phyloP scores from a whole-genome alignment of 2,888 invertebrate species.

The Lithophane socia region DNA sequence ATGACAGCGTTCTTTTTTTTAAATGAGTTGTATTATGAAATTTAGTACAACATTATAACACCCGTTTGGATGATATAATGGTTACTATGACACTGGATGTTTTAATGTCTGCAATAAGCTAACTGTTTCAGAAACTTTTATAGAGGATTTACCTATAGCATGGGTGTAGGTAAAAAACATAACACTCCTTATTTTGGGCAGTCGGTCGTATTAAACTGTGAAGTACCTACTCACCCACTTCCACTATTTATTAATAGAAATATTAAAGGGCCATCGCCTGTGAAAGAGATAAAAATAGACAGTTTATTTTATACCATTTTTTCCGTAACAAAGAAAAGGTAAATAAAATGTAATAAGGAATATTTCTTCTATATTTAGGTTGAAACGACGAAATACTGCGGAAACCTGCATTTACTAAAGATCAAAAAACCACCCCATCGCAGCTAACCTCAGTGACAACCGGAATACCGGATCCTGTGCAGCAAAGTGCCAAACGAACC shows the following conservation, averaged over 20 bases:
- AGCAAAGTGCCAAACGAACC: conserved; percentile 21
- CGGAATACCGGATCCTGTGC: conserved; percentile 8
- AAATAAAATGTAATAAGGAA: neutral
- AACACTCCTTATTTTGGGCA: too few species aligned
- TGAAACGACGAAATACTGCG: neutral
- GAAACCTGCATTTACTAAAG: conserved; percentile 1
- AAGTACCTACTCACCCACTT: neutral
- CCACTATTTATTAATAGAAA: neutral
- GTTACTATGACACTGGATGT: too few species aligned
- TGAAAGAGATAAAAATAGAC: too few species aligned
- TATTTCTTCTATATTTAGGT: neutral
- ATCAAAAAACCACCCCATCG: neutral
- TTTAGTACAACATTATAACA: too few species aligned
- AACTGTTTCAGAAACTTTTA: too few species aligned
- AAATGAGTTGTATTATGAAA: too few species aligned
- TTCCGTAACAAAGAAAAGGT: neutral
- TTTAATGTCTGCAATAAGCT: too few species aligned
- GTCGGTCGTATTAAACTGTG: neutral
- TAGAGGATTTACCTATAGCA: too few species aligned
- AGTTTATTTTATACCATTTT: too few species aligned
- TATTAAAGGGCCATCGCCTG: neutral
- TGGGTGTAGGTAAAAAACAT: too few species aligned
- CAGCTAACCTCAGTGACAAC: neutral
- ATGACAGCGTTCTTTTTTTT: too few species aligned
- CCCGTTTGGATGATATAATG: too few species aligned